These are phyloP conservation scores for Pempheris klunzingeri DNA, from an alignment of 2,797 vertebrate species.

Conservation along the genomic window DNA sequence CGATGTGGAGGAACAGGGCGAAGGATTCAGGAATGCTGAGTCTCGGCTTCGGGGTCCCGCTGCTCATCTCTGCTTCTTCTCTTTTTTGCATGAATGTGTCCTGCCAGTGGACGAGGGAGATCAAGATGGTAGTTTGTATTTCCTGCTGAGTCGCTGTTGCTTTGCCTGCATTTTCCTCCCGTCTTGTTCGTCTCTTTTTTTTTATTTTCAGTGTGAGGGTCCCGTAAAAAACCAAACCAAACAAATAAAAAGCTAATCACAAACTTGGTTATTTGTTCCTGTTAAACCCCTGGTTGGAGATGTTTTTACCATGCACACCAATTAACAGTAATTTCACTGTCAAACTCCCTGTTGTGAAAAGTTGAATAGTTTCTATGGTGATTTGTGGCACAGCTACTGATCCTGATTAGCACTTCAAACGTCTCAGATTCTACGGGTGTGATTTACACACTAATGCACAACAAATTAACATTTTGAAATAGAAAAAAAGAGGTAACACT, in stretches of 20 bases:
- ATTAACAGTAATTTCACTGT: constrained; percentile 69
- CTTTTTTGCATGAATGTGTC: constrained; percentile 83
- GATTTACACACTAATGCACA: constrained; percentile 77
- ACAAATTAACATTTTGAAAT: constrained; percentile 69
- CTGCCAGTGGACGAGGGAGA: constrained; percentile 82
- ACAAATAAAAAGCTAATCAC: constrained; percentile 62
- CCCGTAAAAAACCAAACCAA: constrained; percentile 41
- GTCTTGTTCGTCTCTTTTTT: constrained; percentile 40
- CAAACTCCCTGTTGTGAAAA: constrained; percentile 52
- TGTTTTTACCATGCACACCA: constrained; percentile 40
- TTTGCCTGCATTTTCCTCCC: constrained; percentile 76
- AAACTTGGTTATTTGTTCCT: constrained; percentile 21
- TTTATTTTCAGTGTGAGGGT: constrained; percentile 50
- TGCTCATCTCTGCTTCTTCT: constrained; percentile 82
- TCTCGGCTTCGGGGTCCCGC: constrained; percentile 42
- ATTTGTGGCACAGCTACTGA: constrained; percentile 53
- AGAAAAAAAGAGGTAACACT: constrained; percentile 18
- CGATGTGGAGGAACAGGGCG: constrained; percentile 46
- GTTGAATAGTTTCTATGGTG: constrained; percentile 43
- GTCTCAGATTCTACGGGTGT: constrained; percentile 47
- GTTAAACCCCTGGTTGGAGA: constrained; percentile 21
- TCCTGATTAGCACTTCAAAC: constrained; percentile 43
- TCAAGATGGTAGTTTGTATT: constrained; percentile 86
- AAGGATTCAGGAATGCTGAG: constrained; percentile 73
- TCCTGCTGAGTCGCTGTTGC: constrained; percentile 74